Percentiles rank a stretch among this genome's conserved stretches.
Conservation (phyloP, 2,888 invertebrate genomes). For the Liopterus haemorrhoidalis region DNA sequence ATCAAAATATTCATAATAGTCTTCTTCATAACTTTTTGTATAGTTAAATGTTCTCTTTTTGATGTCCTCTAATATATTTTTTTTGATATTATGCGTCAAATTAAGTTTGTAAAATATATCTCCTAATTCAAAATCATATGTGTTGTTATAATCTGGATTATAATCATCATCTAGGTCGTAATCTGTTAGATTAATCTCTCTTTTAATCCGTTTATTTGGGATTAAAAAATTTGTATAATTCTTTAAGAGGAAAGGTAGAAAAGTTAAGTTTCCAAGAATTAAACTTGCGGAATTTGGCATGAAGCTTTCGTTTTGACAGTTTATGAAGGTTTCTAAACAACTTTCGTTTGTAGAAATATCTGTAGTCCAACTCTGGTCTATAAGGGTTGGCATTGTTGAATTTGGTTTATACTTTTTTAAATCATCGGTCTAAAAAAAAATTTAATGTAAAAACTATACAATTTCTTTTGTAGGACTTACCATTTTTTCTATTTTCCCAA, state of each 20-base stretch:
- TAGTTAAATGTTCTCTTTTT: conserved; percentile 26
- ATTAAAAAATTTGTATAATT: no score
- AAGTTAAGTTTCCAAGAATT: no score
- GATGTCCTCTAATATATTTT: no score
- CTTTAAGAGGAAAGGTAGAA: no score
- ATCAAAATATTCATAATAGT: conserved; percentile 9
- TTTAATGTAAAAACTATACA: conserved; percentile 16
- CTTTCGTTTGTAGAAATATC: conserved; percentile 6
- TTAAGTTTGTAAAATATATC: conserved; percentile 10
- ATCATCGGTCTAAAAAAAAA: conserved; percentile 47
- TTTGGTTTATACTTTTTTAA: conserved; percentile 52
- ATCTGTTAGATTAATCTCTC: conserved; percentile 35
- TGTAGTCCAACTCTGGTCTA: conserved; percentile 12
- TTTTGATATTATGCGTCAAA: conserved; percentile 23
- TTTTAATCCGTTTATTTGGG: conserved; percentile 26
- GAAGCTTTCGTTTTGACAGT: no score
- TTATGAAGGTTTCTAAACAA: conserved; percentile 1
- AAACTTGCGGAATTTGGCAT: no score
- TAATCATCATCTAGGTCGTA: conserved; percentile 31
- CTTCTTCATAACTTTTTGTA: conserved; percentile 21
- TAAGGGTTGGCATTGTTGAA: conserved; percentile 31
- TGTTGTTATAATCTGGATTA: conserved; percentile 25
- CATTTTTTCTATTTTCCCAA: conserved; percentile 81
- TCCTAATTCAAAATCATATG: conserved; percentile 24
- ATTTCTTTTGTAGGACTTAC: conserved; percentile 45